Evolutionary conservation across 2,797 vertebrate genomes (phyloP).

Genomic region (Toxotes lorentzi): DNA sequence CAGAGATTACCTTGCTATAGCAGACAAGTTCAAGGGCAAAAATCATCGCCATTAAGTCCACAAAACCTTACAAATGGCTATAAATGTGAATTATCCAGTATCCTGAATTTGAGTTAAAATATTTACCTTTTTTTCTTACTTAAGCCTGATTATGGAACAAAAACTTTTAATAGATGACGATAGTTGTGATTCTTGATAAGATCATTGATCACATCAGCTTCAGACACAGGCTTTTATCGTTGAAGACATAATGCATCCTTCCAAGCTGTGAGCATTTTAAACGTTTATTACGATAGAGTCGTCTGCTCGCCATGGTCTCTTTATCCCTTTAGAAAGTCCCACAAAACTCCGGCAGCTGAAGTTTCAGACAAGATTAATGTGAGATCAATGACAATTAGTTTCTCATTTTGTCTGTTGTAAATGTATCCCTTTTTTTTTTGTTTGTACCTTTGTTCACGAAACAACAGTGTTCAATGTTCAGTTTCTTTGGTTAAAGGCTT

Average conservation of each 20-base stretch:
- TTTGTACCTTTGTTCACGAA: conserved; percentile 53
- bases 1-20: not conserved
- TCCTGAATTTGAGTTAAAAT: too few species aligned
- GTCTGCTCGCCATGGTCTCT: not conserved
- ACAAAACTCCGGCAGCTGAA: conserved; percentile 36
- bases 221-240: not conserved
- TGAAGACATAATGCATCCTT: not conserved
- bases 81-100: not conserved
- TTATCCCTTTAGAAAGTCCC: not conserved
- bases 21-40: not conserved
- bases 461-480: conserved; percentile 37
- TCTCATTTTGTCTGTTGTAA: conserved; percentile 50
- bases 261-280: conserved; percentile 9
- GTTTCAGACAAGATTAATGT: conserved; percentile 41
- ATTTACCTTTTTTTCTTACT: not conserved
- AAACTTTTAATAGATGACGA: not conserved
- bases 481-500: conserved; percentile 64
- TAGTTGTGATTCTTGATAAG: not conserved
- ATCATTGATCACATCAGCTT: not conserved
- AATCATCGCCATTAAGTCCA: not conserved
- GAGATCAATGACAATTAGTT: conserved; percentile 49
- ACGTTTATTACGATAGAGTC: not conserved
- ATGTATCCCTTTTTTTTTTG: conserved; percentile 38
- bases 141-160: not conserved
- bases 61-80: not conserved